Evolutionary conservation across 2,113 vertebrate genomes (phyloP), one percentile per base, ranked within the genome.

Genomic region (Panthera leo): DNA sequence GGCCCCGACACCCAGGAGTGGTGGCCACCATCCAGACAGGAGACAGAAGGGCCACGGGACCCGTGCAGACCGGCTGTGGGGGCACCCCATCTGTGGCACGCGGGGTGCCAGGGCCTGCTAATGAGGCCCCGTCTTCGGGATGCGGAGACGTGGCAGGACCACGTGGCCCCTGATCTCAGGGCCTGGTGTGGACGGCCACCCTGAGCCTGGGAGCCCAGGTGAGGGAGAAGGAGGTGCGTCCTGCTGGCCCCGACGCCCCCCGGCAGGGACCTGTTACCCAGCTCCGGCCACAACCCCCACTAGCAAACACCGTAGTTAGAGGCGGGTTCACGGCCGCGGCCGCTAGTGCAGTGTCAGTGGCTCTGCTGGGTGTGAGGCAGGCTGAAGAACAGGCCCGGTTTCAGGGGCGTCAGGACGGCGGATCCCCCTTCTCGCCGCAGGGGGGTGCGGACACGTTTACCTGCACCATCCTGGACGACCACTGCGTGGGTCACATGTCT

Each of bases 351-450:
- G 51, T 51, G 58, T 23, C 58, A 21, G 58, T 21, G 58, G 58
- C 58, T 8, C 21, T 8, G 19, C 19, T 19, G 21, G 21, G 58
- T 23, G 58, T 7, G 18, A 21, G 8, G 68, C 68, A 8, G 19
- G 0, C 14, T 2, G 76, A 8, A 4, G 75, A 16, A 2, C 5
- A 42, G 39, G 63, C 23, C 63, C 0, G 0, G 15, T 1, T 55
- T 5, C 5, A 0, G 15, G 63, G 31, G 2, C 0, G 2, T 29
- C 55, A 12, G 36, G 5, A 0, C 1, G 34, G 7, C 0, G 21
- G 39, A 9, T 19, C 2, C 67, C 31, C 7, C 4, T n/a, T 13
- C 12, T 65, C 4, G 2, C 12, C 7, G 3, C 34, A 27, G 61
- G 21, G 15, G 6, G 63, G 3, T 0, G 3, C 0, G 29, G 45